Percentiles rank a stretch among this genome's conserved stretches.
Evolutionary conservation across 1,140 invertebrate species (phyloP).

Genomic region (Mycetomoellerius zeteki): DNA sequence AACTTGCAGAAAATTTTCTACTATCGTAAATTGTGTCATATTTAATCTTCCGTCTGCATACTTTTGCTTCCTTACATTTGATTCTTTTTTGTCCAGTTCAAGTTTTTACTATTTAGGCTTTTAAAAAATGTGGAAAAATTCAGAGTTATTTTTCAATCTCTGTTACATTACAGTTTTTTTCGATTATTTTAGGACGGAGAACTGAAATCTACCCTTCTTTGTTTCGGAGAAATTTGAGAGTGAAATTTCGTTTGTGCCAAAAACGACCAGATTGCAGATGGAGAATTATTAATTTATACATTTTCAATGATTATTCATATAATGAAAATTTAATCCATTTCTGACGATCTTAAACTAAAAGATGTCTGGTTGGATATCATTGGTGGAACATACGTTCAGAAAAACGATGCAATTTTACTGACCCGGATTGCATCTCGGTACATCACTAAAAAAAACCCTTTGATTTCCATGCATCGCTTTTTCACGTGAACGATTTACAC

Average conservation of each 20-base stretch:
- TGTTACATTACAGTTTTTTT: too few relatives aligned
- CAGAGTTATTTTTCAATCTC: too few relatives aligned
- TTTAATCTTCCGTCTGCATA: neutral
- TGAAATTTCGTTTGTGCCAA: too few relatives aligned
- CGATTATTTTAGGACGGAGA: too few relatives aligned
- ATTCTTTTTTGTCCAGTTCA: too few relatives aligned
- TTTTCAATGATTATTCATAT: neutral
- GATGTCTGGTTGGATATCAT: neutral
- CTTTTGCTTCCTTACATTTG: too few relatives aligned
- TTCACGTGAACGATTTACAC: slow-evolving; percentile 13
- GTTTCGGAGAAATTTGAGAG: too few relatives aligned
- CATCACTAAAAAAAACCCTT: neutral
- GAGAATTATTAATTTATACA: neutral
- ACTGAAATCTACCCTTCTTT: too few relatives aligned
- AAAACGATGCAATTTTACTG: neutral
- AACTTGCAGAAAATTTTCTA: neutral
- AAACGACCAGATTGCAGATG: too few relatives aligned
- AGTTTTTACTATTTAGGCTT: too few relatives aligned
- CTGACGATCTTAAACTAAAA: neutral
- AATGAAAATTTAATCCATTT: slow-evolving; percentile 1
- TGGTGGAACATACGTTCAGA: neutral
- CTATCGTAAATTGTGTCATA: neutral
- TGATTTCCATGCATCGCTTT: slow-evolving; percentile 16
- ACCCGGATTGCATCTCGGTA: neutral
- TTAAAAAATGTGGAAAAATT: too few relatives aligned